A percentile compares a stretch with the other conserved stretches of the same genome.
Evolutionary conservation across 2,113 vertebrate species (phyloP).

Genomic region (Thryonomys swinderianus): DNA sequence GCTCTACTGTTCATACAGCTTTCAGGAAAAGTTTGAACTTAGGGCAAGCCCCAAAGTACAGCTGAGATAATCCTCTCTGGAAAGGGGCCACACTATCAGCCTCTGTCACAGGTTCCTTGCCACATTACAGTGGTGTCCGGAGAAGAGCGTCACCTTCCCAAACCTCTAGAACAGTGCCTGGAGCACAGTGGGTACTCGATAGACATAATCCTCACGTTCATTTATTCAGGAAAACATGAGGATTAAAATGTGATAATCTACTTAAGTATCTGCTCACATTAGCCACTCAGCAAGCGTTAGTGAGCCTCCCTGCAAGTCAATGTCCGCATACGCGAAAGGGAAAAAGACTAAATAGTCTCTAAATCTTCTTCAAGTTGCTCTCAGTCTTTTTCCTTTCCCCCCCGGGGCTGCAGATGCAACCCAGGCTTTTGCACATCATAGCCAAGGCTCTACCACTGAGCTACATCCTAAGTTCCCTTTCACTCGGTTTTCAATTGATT

Average conservation of each 20-base stretch:
- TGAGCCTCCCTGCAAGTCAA: not conserved
- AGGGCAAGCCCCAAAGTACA: not conserved
- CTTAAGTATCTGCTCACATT: not conserved
- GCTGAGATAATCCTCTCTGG: not conserved
- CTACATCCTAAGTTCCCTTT: not conserved
- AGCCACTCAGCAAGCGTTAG: not conserved
- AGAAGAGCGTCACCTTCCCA: not conserved
- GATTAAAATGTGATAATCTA: not conserved
- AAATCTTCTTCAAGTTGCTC: not conserved
- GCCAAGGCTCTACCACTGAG: not conserved
- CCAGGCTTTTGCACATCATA: not conserved
- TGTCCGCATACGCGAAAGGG: not conserved
- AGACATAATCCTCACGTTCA: not conserved
- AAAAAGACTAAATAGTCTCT: not conserved
- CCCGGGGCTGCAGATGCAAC: no score
- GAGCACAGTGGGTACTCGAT: not conserved
- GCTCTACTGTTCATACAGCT: not conserved
- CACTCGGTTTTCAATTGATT: not conserved
- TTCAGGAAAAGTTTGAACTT: not conserved
- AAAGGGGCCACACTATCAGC: not conserved
- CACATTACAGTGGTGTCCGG: not conserved
- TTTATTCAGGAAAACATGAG: not conserved
- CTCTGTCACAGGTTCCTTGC: not conserved
- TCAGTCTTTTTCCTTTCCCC: not conserved
- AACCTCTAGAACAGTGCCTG: not conserved